Conservation (phyloP, 2,797 vertebrate genomes). For the Pyrocephalus nanus region DNA sequence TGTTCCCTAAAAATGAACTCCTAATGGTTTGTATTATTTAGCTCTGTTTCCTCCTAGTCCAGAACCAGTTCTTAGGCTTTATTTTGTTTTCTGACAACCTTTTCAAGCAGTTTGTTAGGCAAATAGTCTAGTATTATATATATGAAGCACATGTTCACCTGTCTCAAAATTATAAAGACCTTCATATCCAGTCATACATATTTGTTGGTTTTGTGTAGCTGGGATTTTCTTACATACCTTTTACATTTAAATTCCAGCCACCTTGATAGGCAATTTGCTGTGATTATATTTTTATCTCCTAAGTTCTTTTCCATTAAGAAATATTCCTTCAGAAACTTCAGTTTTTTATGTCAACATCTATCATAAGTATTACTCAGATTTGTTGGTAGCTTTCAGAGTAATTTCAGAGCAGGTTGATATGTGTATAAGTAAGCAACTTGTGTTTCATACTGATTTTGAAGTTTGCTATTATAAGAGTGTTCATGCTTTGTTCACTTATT, state of each 20-base stretch:
- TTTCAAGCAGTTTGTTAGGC: background rate
- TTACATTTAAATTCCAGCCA: background rate
- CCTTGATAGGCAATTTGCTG: background rate
- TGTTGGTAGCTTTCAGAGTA: background rate
- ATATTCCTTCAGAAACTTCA: background rate
- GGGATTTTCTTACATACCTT: background rate
- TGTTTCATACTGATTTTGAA: background rate
- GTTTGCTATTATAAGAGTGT: background rate
- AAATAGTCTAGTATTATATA: background rate
- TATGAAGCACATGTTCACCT: background rate
- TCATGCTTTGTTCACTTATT: background rate
- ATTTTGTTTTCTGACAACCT: background rate
- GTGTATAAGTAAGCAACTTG: background rate
- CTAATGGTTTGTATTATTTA: background rate
- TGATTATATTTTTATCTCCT: background rate
- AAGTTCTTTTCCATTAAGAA: background rate
- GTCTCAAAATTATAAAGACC: background rate
- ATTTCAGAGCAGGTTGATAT: background rate
- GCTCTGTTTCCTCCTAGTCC: background rate
- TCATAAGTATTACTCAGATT: background rate
- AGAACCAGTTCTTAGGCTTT: background rate
- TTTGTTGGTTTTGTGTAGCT: background rate
- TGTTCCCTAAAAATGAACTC: background rate
- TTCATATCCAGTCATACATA: background rate
- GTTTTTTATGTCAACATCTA: background rate